A percentile compares a stretch with the other conserved stretches of the same genome.
Conservation (phyloP, 2,888 invertebrate genomes). For the Entomobrya multifasciata region DNA sequence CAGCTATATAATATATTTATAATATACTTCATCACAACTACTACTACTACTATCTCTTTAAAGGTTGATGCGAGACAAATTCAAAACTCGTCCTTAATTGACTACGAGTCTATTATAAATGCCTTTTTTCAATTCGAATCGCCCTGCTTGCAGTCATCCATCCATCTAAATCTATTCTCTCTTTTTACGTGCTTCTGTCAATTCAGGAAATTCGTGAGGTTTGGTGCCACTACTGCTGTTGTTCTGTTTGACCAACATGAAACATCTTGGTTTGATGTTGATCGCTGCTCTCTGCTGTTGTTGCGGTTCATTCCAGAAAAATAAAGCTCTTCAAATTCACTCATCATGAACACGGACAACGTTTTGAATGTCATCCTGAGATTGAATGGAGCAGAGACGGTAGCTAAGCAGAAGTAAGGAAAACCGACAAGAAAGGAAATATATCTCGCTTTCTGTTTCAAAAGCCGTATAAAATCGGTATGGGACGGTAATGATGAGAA, state of each 20-base stretch:
- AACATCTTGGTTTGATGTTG: slow-evolving; percentile 7
- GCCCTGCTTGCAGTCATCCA: slow-evolving; percentile 65
- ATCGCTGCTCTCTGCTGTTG: background rate
- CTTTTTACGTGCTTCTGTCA: slow-evolving; percentile 36
- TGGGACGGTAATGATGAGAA: background rate
- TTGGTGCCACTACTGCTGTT: background rate
- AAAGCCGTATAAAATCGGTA: background rate
- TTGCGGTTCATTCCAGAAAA: slow-evolving; percentile 16
- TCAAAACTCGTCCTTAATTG: slow-evolving; percentile 80
- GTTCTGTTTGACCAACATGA: background rate
- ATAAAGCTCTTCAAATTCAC: slow-evolving; percentile 17
- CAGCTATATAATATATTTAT: background rate
- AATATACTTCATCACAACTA: too few species aligned
- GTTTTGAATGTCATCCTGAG: slow-evolving; percentile 62
- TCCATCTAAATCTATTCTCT: slow-evolving; percentile 62
- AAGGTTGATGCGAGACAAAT: slow-evolving; percentile 78
- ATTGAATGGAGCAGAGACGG: background rate
- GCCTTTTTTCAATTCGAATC: slow-evolving; percentile 77
- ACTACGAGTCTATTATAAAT: slow-evolving; percentile 75
- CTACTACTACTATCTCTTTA: slow-evolving; percentile 25
- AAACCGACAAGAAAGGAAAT: slow-evolving; percentile 35
- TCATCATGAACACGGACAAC: background rate
- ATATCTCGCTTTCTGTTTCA: slow-evolving; percentile 33
- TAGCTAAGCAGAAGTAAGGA: background rate
- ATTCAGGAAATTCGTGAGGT: slow-evolving; percentile 57